Percentiles rank a stretch among this genome's conserved stretches.
Conservation (phyloP, 2,113 vertebrate species). For the Heloderma charlesbogerti region DNA sequence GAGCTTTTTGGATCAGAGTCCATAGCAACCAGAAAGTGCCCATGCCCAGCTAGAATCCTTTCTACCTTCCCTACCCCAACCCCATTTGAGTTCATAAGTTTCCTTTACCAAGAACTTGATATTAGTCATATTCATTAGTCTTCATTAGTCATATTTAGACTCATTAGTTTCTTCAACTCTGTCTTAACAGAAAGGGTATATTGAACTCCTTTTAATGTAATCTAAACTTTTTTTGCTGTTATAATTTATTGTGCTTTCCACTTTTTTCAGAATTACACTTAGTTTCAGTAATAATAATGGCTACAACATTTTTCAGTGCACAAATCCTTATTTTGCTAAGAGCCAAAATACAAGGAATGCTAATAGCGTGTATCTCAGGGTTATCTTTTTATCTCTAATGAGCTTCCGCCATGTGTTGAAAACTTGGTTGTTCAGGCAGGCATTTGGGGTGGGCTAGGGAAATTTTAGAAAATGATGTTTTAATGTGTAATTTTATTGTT, state of each 20-base stretch:
- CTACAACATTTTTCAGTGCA: neutral
- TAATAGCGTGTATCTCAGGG: too few relatives aligned
- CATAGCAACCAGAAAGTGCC: neutral
- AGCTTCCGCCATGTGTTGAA: too few relatives aligned
- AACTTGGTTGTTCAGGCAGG: too few relatives aligned
- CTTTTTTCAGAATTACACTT: neutral
- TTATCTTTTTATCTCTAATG: too few relatives aligned
- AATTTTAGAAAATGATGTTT: too few relatives aligned
- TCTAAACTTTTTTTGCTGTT: neutral
- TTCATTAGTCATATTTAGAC: neutral
- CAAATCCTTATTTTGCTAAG: neutral
- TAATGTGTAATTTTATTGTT: too few relatives aligned
- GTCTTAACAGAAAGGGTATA: neutral
- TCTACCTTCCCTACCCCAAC: neutral
- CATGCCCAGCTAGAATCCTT: constrained; percentile 8
- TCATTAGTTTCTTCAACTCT: neutral
- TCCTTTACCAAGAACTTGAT: neutral
- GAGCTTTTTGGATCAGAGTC: neutral
- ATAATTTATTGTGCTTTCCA: neutral
- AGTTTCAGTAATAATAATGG: neutral
- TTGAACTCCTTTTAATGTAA: neutral
- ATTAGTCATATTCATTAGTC: neutral
- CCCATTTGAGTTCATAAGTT: neutral
- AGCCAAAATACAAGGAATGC: too few relatives aligned
- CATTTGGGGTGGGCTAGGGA: too few relatives aligned